Conservation (phyloP, 2,888 invertebrate species). For the Carterocephalus palaemon region DNA sequence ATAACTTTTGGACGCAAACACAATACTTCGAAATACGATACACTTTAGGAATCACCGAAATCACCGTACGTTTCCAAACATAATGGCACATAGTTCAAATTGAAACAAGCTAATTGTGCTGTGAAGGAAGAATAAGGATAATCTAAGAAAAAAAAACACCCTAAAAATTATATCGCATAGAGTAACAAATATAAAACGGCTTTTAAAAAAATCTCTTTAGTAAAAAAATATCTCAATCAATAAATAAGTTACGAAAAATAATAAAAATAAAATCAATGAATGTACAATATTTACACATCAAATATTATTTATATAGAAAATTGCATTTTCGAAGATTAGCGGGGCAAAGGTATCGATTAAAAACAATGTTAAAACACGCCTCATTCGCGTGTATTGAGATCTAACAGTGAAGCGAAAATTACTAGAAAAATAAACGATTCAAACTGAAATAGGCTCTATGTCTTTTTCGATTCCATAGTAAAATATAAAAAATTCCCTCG, state of each 20-base stretch:
- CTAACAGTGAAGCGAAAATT: constrained; percentile 55
- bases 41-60: constrained; percentile 55
- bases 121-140: constrained; percentile 39
- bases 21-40: constrained; percentile 35
- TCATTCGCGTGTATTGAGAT: constrained; percentile 44
- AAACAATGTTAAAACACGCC: constrained; percentile 31
- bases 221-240: constrained; percentile 68
- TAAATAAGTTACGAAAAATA: constrained; percentile 69
- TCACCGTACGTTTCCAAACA: constrained; percentile 48
- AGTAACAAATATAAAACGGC: constrained; percentile 65
- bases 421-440: constrained; percentile 52
- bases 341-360: constrained; percentile 47
- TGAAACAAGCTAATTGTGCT: constrained; percentile 39
- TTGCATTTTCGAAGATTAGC: constrained; percentile 51
- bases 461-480: constrained; percentile 74
- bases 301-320: constrained; percentile 64
- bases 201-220: constrained; percentile 57
- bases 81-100: constrained; percentile 62
- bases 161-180: constrained; percentile 47
- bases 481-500: constrained; percentile 75
- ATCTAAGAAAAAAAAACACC: constrained; percentile 35
- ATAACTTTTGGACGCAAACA: constrained; percentile 46
- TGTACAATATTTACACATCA: constrained; percentile 78
- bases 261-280: constrained; percentile 49
- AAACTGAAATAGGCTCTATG: constrained; percentile 62